A percentile compares a stretch with the other conserved stretches of the same genome.
Evolutionary conservation across 2,113 vertebrate genomes (phyloP).

Genomic region (Oreochromis niloticus): DNA sequence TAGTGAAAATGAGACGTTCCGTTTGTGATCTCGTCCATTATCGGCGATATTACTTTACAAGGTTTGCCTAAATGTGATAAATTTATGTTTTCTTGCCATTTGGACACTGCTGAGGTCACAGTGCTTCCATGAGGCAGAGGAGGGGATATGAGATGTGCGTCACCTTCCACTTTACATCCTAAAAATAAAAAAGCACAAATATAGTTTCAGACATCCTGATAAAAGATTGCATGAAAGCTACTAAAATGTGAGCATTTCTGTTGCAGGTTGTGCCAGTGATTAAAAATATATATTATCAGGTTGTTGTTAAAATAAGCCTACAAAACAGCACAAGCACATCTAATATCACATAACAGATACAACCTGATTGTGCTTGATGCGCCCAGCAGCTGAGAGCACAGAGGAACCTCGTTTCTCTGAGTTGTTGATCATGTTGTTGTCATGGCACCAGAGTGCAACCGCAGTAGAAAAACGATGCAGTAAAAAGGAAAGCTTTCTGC

Average conservation of each 20-base stretch:
- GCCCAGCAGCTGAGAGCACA: neutral
- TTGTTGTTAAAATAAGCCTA: accelerated
- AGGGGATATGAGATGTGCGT: neutral
- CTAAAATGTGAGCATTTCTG: neutral
- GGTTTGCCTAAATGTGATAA: neutral
- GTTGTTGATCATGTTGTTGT: neutral
- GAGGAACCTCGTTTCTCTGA: neutral
- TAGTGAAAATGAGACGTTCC: neutral
- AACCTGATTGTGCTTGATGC: neutral
- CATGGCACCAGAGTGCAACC: neutral
- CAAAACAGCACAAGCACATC: neutral
- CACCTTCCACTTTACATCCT: no score
- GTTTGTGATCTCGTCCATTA: neutral
- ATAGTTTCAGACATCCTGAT: neutral
- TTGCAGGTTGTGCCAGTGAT: neutral
- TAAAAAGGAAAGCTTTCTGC: neutral
- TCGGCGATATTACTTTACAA: neutral
- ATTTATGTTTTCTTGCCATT: neutral
- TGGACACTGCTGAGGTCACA: neutral
- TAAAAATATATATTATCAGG: neutral
- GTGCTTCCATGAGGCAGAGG: neutral
- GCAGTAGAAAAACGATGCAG: neutral
- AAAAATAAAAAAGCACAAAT: neutral
- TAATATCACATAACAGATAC: neutral
- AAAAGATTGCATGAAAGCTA: neutral